Evolutionary conservation across 2,113 vertebrate species (phyloP).

Genomic region (Hyla sarda): DNA sequence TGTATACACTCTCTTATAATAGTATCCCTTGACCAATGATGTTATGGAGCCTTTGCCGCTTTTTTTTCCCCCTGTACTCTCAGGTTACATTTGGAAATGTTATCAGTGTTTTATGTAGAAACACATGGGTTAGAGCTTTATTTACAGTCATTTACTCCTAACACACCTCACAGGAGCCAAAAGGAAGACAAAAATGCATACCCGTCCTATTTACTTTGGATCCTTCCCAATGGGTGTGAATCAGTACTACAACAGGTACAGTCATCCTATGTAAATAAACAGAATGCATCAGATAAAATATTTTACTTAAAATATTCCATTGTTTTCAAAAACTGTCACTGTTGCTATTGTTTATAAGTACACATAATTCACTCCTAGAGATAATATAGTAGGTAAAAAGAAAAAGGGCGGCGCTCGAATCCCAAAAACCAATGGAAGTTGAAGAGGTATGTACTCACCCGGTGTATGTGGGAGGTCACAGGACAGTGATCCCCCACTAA

Average conservation of each 20-base stretch:
- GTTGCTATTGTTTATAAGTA: not conserved
- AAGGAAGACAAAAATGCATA: slow-evolving; percentile 19
- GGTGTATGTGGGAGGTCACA: too few species aligned
- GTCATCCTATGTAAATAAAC: slow-evolving; percentile 6
- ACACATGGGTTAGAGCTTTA: not conserved
- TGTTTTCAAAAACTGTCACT: not conserved
- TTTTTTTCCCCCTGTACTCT: not conserved
- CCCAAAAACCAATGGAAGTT: too few species aligned
- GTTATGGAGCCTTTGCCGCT: not conserved
- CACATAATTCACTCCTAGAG: too few species aligned
- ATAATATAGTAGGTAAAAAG: too few species aligned
- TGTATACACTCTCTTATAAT: not conserved
- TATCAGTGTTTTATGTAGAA: not conserved
- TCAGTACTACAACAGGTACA: not conserved
- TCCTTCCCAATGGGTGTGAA: slow-evolving; percentile 4
- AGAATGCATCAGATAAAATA: slow-evolving; percentile 9
- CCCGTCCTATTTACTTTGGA: slow-evolving; percentile 35
- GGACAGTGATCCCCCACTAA: too few species aligned
- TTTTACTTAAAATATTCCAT: not conserved
- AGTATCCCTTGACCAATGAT: not conserved
- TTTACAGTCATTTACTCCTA: not conserved
- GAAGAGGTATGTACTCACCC: too few species aligned
- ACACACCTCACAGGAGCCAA: slow-evolving; percentile 16
- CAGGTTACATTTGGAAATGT: not conserved
- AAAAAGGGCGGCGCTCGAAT: too few species aligned